Evolutionary conservation across 2,888 invertebrate genomes (phyloP), one percentile per base, ranked within the genome.

Genomic region (Drosophila flavopinicola): DNA sequence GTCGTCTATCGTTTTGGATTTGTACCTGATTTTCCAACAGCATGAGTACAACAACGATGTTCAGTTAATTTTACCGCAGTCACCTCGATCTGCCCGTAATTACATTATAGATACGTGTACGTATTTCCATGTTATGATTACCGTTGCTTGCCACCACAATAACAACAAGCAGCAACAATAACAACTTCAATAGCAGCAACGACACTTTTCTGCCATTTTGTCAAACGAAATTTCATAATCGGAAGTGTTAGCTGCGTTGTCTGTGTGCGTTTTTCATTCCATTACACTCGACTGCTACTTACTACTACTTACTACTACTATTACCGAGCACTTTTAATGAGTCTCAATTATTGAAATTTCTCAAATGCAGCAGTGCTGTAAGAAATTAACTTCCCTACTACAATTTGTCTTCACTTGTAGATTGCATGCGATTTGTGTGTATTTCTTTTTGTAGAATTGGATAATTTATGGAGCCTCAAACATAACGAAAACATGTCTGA

Each of bases 311-410:
- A n/a, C n/a, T n/a, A n/a, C n/a, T n/a, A n/a, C 64, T 45, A 77
- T 83, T 78, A 83, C 61, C 44, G 53, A 64, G 29, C 57, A 59
- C 38, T 73, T 82, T 83, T 79, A 83, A 83, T 83, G 79, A 79
- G 77, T 49, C 79, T 23, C 75, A 85, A 85, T 85, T 79, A 83
- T 85, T 85, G 83, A 79, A 82, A 85, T 85, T 77, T 82, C 72
- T 73, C 85, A 65, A 82, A 85, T 85, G 83, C 79, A 83, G 56
- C 83, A 63, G 59, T 58, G 73, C 64, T 45, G 35, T 63, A 54
- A 63, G 53, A 72, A 64, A 73, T 57, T 44, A 56, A 72, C 68
- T 72, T 72, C 72, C 72, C 57, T 64, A 64, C 59, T n/a, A n/a
- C n/a, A 68, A 35, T 38, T 27, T 33, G 6, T 47, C 37, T 39